Evolutionary conservation across 2,113 vertebrate species (phyloP), one percentile per base, ranked within the genome.

Genomic region (Lathamus discolor): DNA sequence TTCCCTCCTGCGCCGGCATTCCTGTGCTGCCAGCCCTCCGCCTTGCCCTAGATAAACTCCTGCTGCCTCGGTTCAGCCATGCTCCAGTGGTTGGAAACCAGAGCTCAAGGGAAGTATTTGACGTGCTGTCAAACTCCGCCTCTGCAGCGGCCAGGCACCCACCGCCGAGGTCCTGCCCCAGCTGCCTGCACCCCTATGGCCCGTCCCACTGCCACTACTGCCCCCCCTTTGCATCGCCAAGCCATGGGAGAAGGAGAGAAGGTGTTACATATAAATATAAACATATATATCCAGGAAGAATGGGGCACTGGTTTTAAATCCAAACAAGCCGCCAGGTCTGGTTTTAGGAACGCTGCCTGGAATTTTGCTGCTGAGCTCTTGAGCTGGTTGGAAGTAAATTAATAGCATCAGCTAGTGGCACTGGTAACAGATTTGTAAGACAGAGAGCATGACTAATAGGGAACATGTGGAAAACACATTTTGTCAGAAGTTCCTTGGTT

Each of bases 391-490:
- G 81, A 66, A 87, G 87, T 37, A 28, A 88, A 87, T 93, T 17
- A 82, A 83, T 17, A 69, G 90, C 91, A 64, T 66, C 86, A 1
- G 83, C 44, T 48, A 41, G 88, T 84, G 95, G 96, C 78, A 9
- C 87, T 89, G 78, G 54, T 14, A 77, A 61, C 7, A 16, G 91
- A 73, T 64, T 37, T 29, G 84, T 22, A 5, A 69, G 91, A 19
- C 41, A 51, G 90, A 66, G 96, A 94, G 96, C 86, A 3, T 92
- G 95, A 91, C 97, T 97, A 96, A 97, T 24, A 52, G 76, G 84
- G 88, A 96, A 94, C 95, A 97, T 97, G 87, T 96, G 97, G 95
- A 64, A 92, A 95, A 87, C 67, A 48, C 44, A 72, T 88, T 87
- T 67, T 81, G 90, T 86, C 43, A 28, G 48, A 55, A 27, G 70